Evolutionary conservation across 2,888 invertebrate species (phyloP), one percentile per base, ranked within the genome.

Genomic region (Clivina fossor): DNA sequence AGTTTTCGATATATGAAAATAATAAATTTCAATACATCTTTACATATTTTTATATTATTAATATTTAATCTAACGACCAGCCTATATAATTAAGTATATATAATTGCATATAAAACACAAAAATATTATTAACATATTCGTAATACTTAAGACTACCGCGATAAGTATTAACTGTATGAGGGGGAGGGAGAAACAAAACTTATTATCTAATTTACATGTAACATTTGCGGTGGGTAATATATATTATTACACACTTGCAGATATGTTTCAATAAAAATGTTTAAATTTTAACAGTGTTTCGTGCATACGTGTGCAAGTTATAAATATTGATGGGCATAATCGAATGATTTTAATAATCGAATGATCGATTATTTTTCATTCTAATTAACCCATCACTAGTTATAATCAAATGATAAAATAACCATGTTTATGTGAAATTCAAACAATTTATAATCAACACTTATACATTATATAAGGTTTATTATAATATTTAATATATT

Each of bases 61-160:
- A 20, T 26, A 44, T 24, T 40, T 19, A 9, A 13, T 49, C 49
- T 49, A 49, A 49, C 49, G 26, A 49, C 49, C 49, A 49, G 49
- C 49, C 49, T 49, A 38, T 33, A 18, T 19, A 2, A 38, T 19
- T n/a, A n/a, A n/a, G n/a, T n/a, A n/a, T n/a, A n/a, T n/a, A n/a
- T 22, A 24, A 43, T 9, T 18, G 28, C 16, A 26, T 44, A 44
- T 40, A 9, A 19, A 40, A 40, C 40, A 11, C 19, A 40, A 40
- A 11, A 19, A 16, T n/a, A n/a, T n/a, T n/a, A n/a, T 30, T 11
- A 26, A 26, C 9, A 30, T 13, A 30, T 4, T 11, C 13, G 30
- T 2, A 30, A 26, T 26, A 26, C 26, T 8, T 7, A 8, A 7
- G 26, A 26, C 26, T 7, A 8, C n/a, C 3, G 9, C 30, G 2